Base-by-base conservation (phyloP, 2,888 invertebrate genomes). In the Himalopsyche tibetana region DNA sequence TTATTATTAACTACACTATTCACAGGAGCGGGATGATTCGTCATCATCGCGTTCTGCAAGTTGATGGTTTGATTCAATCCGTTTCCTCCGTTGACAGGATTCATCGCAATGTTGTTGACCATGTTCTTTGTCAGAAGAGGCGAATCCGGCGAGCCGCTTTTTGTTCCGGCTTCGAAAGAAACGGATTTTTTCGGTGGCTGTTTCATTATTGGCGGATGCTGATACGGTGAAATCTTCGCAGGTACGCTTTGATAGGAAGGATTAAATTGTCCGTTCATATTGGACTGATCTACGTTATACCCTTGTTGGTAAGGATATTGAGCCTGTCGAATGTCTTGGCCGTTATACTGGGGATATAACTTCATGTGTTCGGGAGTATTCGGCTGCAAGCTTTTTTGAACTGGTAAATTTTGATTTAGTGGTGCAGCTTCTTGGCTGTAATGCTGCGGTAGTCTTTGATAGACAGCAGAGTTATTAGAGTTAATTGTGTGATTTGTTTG, bases 161-260 rank as follows among this genome's bases (percentile, higher is more conserved):
- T 96, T 3, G 96, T 95, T 12, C 95, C 95, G 0, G 95, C 94
- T 90, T 96, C 96, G 89, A 96, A 96, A 88, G 96, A 96, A 4
- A 96, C 96, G 82, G 93, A 93, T 89, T 96, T 96, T 90, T 96
- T 96, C 89, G 94, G 94, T 81, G 89, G 89, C 89, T 94, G 94
- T 89, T 95, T 95, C 12, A 94, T 92, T 6, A 93, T 92, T 6
- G 94, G 94, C 56, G 94, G 92, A 89, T 94, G 95, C 90, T 95
- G 96, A 89, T 96, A 96, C 0, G 95, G 94, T 84, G 89, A 45
- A 56, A 90, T 84, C 91, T 89, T 92, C 91, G 88, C 88, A 91
- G 91, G 82, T 89, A 90, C 89, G 89, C 89, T 88, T 90, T 91
- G 36, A 91, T 91, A 88, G 88, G 91, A 88, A 89, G 90, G 90